Evolutionary conservation across 2,113 vertebrate species (phyloP).

Genomic region (Prietella phreatophila): DNA sequence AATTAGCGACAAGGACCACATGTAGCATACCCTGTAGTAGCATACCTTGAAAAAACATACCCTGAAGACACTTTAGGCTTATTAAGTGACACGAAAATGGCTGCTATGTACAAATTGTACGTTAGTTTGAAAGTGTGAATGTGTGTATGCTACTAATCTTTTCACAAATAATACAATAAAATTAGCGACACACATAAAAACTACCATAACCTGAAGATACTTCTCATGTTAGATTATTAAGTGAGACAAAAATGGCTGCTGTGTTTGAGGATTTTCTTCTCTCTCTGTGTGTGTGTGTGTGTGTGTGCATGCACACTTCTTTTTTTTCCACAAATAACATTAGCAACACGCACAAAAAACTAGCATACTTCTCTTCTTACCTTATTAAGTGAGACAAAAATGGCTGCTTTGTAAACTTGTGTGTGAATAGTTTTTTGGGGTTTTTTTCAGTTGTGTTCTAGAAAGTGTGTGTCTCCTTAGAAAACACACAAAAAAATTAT

Average conservation of each 20-base stretch:
- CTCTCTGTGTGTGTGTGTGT: background rate
- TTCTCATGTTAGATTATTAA: background rate
- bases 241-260: background rate
- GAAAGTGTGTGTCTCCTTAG: slow-evolving; percentile 8
- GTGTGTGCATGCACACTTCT: background rate
- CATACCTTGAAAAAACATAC: background rate
- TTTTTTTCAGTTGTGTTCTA: background rate
- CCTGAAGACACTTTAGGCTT: background rate
- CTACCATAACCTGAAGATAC: background rate
- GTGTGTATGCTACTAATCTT: background rate
- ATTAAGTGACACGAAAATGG: background rate
- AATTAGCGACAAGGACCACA: background rate
- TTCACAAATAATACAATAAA: slow-evolving; percentile 15
- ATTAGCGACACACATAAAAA: slow-evolving; percentile 4
- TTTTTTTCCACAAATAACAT: background rate
- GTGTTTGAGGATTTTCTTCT: background rate
- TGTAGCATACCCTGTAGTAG: background rate
- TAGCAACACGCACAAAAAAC: background rate
- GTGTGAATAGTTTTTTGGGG: slow-evolving; percentile 11
- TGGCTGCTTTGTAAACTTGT: slow-evolving; percentile 11
- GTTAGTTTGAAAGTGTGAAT: background rate
- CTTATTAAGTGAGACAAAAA: slow-evolving; percentile 18
- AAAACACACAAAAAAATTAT: background rate
- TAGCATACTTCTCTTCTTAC: slow-evolving; percentile 23
- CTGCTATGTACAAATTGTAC: background rate